These are phyloP conservation scores for Galemys pyrenaicus DNA, from an alignment of 2,113 vertebrate species.

Conservation along the genomic window DNA sequence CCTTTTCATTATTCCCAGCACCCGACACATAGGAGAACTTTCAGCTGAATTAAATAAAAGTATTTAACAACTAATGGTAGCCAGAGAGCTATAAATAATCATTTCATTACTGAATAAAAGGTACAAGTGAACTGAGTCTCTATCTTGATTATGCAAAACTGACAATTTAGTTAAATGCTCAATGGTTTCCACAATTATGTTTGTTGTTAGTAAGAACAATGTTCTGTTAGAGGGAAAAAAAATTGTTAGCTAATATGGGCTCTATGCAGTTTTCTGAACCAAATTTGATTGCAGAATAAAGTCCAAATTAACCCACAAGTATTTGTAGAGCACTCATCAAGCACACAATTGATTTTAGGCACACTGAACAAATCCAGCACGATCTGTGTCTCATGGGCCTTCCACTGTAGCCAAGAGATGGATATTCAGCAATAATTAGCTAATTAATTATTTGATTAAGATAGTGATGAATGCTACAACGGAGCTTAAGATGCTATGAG, in stretches of 20 bases:
- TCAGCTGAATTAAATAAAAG: background rate
- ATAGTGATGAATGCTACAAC: background rate
- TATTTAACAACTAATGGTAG: background rate
- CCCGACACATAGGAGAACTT: background rate
- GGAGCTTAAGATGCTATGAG: background rate
- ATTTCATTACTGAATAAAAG: background rate
- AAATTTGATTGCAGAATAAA: slow-evolving; percentile 18
- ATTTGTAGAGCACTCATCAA: background rate
- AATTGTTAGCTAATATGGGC: background rate
- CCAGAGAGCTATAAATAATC: background rate
- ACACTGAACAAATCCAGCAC: background rate
- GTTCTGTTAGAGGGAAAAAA: background rate
- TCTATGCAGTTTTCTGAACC: background rate
- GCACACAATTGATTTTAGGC: background rate
- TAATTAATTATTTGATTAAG: background rate
- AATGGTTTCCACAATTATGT: background rate
- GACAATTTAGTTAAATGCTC: background rate
- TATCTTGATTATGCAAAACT: slow-evolving; percentile 19
- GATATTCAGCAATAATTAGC: slow-evolving; percentile 9
- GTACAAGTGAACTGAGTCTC: background rate
- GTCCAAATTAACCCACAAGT: background rate
- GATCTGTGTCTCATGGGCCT: background rate
- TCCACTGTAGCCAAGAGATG: background rate
- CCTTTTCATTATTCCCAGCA: background rate
- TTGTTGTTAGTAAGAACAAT: background rate